These are phyloP conservation scores for Germaria angustata DNA, from an alignment of 2,888 invertebrate genomes.

Conservation along the genomic window DNA sequence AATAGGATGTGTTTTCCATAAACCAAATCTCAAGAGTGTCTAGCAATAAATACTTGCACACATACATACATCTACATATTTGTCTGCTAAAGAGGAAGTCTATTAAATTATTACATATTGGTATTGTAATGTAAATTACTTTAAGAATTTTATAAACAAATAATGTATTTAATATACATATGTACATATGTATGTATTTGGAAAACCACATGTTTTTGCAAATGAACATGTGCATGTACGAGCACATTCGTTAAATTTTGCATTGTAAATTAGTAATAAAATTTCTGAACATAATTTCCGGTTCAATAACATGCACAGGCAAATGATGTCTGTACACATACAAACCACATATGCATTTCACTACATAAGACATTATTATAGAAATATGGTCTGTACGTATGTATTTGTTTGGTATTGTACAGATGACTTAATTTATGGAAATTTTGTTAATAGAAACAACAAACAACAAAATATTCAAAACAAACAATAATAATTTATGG, in stretches of 20 bases:
- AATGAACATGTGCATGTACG: not conserved
- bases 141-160: constrained; percentile 45
- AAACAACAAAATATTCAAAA: constrained; percentile 33
- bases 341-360: not conserved
- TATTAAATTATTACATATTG: constrained; percentile 33
- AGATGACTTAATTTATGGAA: constrained; percentile 57
- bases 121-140: constrained; percentile 54
- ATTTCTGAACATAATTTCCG: constrained; percentile 50
- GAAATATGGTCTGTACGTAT: not conserved
- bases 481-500: constrained; percentile 46
- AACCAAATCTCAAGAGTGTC: not conserved
- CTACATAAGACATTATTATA: constrained; percentile 27
- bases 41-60: not conserved
- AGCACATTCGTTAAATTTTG: constrained; percentile 37
- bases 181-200: constrained; percentile 18
- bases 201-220: constrained; percentile 38
- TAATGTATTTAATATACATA: constrained; percentile 24
- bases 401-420: constrained; percentile 11
- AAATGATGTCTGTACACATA: not conserved
- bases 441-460: constrained; percentile 51
- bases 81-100: constrained; percentile 5
- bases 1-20: not conserved
- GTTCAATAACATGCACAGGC: constrained; percentile 45
- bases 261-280: constrained; percentile 53
- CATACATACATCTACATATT: not conserved